Evolutionary conservation across 2,113 vertebrate genomes (phyloP).

Genomic region (Cebus imitator): DNA sequence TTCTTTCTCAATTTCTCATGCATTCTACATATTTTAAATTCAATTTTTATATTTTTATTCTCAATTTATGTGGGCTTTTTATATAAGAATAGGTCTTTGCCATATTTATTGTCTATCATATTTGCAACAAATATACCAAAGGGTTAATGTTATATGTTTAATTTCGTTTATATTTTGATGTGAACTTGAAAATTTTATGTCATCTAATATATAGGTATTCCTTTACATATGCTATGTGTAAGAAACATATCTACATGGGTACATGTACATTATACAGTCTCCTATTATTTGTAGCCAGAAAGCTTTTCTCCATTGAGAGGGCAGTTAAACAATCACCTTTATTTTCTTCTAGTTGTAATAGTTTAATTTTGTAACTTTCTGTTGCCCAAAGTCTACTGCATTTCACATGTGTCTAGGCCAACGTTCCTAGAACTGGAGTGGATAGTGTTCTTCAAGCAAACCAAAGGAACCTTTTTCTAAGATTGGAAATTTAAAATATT

Average conservation of each 20-base stretch:
- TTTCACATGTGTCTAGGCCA: background rate
- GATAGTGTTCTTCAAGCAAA: slow-evolving; percentile 5
- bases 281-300: background rate
- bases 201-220: background rate
- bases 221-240: background rate
- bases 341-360: slow-evolving; percentile 23
- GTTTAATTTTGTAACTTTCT: background rate
- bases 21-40: background rate
- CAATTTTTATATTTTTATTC: background rate
- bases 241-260: background rate
- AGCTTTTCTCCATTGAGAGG: background rate
- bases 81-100: background rate
- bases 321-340: background rate
- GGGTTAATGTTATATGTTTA: background rate
- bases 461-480: background rate
- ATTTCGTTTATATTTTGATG: background rate
- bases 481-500: background rate
- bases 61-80: background rate
- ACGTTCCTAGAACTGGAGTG: background rate
- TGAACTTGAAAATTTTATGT: background rate
- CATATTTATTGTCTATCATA: background rate
- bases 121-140: background rate
- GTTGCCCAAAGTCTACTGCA: background rate
- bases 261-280: background rate
- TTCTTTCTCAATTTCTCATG: background rate